Conservation (phyloP, 2,113 vertebrate species). For the Dipodomys stephensi region DNA sequence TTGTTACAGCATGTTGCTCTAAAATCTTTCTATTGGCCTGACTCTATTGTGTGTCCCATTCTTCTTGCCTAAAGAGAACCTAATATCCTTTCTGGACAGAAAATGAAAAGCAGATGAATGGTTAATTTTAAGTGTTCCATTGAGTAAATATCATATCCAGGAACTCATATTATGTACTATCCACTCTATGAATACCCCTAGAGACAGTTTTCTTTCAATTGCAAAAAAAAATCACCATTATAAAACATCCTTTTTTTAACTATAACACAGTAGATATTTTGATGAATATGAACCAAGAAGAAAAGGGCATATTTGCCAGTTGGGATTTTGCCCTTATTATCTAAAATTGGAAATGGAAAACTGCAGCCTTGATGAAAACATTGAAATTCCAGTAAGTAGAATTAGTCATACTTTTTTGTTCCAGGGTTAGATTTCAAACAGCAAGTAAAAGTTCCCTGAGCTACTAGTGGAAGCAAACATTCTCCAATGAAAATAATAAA, state of each 20-base stretch:
- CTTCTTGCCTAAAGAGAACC: background rate
- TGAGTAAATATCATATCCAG: slow-evolving; percentile 15
- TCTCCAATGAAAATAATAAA: slow-evolving; percentile 77
- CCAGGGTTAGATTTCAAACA: slow-evolving; percentile 85
- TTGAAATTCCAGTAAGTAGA: slow-evolving; percentile 88
- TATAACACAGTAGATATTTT: slow-evolving; percentile 64
- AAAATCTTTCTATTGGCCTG: background rate
- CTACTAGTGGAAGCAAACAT: slow-evolving; percentile 86
- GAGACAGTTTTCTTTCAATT: slow-evolving; percentile 58
- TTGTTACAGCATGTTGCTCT: slow-evolving; percentile 11
- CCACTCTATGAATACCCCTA: slow-evolving; percentile 57
- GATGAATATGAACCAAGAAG: slow-evolving; percentile 72
- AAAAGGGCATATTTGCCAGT: slow-evolving; percentile 69
- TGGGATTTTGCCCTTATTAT: slow-evolving; percentile 81
- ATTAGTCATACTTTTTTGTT: slow-evolving; percentile 88
- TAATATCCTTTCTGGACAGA: background rate
- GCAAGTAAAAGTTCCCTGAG: slow-evolving; percentile 84
- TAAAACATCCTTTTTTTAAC: slow-evolving; percentile 48
- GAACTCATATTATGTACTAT: background rate
- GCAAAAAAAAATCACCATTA: slow-evolving; percentile 61
- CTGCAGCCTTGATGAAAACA: slow-evolving; percentile 85
- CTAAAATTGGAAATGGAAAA: slow-evolving; percentile 86
- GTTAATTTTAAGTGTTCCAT: background rate
- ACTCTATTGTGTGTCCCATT: background rate
- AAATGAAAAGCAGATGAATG: slow-evolving; percentile 1